These are phyloP conservation scores for Drosophila melanosoma DNA, from an alignment of 2,888 invertebrate species.

Conservation along the genomic window DNA sequence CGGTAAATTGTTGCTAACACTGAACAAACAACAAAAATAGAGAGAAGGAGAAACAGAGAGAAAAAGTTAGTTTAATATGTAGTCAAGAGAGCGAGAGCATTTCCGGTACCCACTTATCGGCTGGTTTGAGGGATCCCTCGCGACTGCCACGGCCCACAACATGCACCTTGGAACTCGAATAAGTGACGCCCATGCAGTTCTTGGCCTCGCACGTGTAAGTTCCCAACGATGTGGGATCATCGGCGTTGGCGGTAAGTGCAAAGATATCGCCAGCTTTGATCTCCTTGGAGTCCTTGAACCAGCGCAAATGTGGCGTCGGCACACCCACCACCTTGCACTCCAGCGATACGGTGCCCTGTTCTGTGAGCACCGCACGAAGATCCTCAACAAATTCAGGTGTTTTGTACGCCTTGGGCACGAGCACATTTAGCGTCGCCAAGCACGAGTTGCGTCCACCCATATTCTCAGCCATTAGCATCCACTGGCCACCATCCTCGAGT, in stretches of 20 bases:
- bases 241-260: constrained; percentile 92
- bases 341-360: constrained; percentile 94
- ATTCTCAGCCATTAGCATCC: constrained; percentile 94
- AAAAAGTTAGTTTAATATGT: not conserved
- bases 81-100: not conserved
- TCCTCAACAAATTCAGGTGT: constrained; percentile 94
- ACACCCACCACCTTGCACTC: constrained; percentile 96
- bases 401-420: constrained; percentile 95
- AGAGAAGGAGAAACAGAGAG: constrained; percentile 10
- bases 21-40: constrained; percentile 37
- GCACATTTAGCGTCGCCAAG: constrained; percentile 91
- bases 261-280: constrained; percentile 96
- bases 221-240: constrained; percentile 94
- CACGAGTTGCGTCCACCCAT: constrained; percentile 90
- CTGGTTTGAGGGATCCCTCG: constrained; percentile 89
- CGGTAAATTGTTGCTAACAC: constrained; percentile 85
- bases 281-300: constrained; percentile 94
- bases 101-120: constrained; percentile 86
- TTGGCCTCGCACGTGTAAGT: constrained; percentile 95
- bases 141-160: constrained; percentile 90
- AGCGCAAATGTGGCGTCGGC: constrained; percentile 91
- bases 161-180: constrained; percentile 93
- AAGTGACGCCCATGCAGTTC: constrained; percentile 94
- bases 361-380: constrained; percentile 92
- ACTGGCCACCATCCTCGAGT: constrained; percentile 92